These are phyloP conservation scores for Trissolcus japonicus DNA, from an alignment of 2,888 invertebrate species.

Conservation along the genomic window DNA sequence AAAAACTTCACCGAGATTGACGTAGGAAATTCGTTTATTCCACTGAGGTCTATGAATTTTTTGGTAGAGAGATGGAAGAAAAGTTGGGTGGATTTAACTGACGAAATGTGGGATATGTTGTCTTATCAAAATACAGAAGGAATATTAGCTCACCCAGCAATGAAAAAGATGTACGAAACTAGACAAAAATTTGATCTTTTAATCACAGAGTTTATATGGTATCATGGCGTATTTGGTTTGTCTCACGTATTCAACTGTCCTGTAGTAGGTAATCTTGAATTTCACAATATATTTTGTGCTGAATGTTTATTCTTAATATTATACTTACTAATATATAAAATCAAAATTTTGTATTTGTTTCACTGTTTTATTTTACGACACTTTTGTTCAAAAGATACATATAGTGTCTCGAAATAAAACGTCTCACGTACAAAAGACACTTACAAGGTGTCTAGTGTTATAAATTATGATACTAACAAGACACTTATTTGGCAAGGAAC, in stretches of 20 bases:
- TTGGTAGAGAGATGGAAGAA: background rate
- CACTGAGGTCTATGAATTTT: background rate
- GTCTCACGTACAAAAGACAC: too few species aligned
- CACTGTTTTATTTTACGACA: too few species aligned
- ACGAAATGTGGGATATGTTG: background rate
- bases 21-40: slow-evolving; percentile 59
- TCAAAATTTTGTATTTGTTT: background rate
- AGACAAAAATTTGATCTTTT: slow-evolving; percentile 79
- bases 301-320: background rate
- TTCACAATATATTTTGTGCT: background rate
- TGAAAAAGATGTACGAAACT: slow-evolving; percentile 54
- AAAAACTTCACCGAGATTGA: slow-evolving; percentile 75
- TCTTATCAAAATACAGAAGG: background rate
- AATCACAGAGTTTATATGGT: slow-evolving; percentile 78
- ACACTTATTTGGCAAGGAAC: too few species aligned
- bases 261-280: slow-evolving; percentile 74
- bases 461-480: too few species aligned
- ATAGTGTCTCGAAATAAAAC: too few species aligned
- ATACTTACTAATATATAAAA: background rate
- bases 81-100: slow-evolving; percentile 6
- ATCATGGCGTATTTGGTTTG: slow-evolving; percentile 77
- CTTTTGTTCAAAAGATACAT: too few species aligned
- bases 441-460: too few species aligned
- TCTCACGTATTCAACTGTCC: slow-evolving; percentile 79
- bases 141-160: slow-evolving; percentile 59